These are phyloP conservation scores for Cossypha caffra DNA, from an alignment of 2,797 vertebrate genomes.

Conservation along the genomic window DNA sequence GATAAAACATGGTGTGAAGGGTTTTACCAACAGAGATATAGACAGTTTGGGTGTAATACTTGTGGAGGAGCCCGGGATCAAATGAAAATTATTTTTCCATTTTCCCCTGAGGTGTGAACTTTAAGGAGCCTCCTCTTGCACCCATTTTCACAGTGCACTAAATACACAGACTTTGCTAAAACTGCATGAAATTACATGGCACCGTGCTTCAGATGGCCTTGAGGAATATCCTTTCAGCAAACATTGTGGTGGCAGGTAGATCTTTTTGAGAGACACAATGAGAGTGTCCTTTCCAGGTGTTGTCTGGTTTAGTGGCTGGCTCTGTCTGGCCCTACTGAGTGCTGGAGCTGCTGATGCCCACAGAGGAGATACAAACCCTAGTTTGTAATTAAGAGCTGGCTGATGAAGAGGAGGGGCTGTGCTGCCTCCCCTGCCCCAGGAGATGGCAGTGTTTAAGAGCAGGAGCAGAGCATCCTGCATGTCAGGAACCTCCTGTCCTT, in stretches of 20 bases:
- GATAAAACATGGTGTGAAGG: constrained; percentile 71
- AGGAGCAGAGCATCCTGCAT: neutral
- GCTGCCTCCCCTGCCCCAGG: constrained; percentile 37
- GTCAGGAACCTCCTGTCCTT: neutral
- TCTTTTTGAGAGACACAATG: rapidly evolving
- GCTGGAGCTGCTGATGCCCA: neutral
- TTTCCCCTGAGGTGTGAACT: neutral
- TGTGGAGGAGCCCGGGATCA: constrained; percentile 14
- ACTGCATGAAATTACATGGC: neutral
- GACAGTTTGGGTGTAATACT: neutral
- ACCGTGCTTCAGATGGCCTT: neutral
- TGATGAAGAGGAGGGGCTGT: neutral
- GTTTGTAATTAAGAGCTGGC: rapidly evolving
- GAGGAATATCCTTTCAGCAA: neutral
- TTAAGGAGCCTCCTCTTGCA: neutral
- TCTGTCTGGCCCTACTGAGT: neutral
- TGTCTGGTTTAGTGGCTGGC: neutral
- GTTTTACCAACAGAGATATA: constrained; percentile 62
- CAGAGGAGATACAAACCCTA: rapidly evolving
- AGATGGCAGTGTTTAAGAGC: constrained; percentile 69
- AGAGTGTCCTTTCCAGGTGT: neutral
- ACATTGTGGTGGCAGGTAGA: neutral
- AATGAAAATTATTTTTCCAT: constrained; percentile 19
- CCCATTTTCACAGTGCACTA: neutral
- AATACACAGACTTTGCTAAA: neutral